Percentiles rank a stretch among this genome's conserved stretches.
These are phyloP conservation scores for Ennomos fuscantarius DNA, from an alignment of 2,888 invertebrate species.

Conservation along the genomic window DNA sequence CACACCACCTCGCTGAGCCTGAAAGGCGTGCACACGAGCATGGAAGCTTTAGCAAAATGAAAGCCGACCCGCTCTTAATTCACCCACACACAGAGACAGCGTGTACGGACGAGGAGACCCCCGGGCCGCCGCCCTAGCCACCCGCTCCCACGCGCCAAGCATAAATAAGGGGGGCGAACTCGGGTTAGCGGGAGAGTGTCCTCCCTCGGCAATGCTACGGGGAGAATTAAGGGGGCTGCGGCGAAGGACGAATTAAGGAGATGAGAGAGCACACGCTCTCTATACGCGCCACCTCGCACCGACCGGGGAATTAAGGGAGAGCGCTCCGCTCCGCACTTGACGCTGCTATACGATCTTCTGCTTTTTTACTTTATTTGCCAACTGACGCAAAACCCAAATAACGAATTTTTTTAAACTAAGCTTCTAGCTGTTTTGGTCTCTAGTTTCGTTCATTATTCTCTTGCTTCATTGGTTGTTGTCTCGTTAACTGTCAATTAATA, in stretches of 20 bases:
- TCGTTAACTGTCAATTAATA: neutral
- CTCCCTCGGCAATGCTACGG: conserved; percentile 70
- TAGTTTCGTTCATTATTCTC: conserved; percentile 1
- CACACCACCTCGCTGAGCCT: conserved; percentile 68
- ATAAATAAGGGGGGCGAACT: conserved; percentile 82
- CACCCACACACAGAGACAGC: conserved; percentile 76
- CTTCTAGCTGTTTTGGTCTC: conserved; percentile 5
- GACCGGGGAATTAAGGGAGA: conserved; percentile 74
- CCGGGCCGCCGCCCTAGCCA: conserved; percentile 45
- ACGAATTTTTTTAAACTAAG: conserved; percentile 21
- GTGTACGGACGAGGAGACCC: conserved; percentile 73
- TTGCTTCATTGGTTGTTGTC: neutral
- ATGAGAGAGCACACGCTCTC: conserved; percentile 84
- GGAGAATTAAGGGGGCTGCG: conserved; percentile 81
- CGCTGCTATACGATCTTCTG: conserved; percentile 37
- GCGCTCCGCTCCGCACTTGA: conserved; percentile 37
- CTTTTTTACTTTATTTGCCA: conserved; percentile 35
- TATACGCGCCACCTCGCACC: conserved; percentile 77
- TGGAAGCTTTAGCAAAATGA: conserved; percentile 84
- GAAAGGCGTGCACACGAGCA: conserved; percentile 83
- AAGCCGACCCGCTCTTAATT: conserved; percentile 85
- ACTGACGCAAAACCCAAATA: conserved; percentile 22
- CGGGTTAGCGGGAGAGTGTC: conserved; percentile 81
- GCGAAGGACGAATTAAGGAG: conserved; percentile 86
- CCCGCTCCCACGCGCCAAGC: conserved; percentile 63